Percentiles rank a stretch among this genome's conserved stretches.
phyloP scores from a whole-genome alignment of 2,797 vertebrate species.

The Anguilla marmorata region DNA sequence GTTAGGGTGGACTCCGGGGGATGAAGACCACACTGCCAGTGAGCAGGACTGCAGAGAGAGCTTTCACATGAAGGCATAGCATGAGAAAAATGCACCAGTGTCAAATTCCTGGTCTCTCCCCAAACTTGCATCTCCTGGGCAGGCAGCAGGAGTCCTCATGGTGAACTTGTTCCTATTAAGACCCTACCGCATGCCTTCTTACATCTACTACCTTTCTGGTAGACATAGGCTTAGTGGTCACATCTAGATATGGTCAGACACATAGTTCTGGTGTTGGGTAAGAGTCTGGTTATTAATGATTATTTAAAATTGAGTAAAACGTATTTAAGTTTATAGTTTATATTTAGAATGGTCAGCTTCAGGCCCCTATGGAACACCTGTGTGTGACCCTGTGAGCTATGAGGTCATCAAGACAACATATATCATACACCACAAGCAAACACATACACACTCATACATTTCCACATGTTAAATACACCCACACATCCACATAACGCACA shows the following conservation, averaged over 20 bases:
- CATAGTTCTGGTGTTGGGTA: background rate
- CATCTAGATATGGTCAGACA: background rate
- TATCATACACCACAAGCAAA: background rate
- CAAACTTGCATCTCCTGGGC: background rate
- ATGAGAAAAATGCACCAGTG: background rate
- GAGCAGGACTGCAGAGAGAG: background rate
- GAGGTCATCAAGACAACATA: background rate
- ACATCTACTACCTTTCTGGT: background rate
- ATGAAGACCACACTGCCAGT: slow-evolving; percentile 37
- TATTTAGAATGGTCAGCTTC: background rate
- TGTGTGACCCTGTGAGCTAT: background rate
- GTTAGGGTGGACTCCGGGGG: slow-evolving; percentile 25
- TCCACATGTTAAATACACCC: background rate
- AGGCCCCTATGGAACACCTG: background rate
- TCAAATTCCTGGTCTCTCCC: background rate
- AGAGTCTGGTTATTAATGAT: background rate
- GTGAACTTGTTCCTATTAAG: background rate
- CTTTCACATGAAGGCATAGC: background rate
- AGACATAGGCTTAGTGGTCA: background rate
- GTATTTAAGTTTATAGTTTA: background rate
- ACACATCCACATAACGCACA: background rate
- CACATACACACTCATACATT: slow-evolving; percentile 6
- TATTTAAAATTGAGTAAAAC: background rate
- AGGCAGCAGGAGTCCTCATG: background rate
- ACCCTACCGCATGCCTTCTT: background rate